Evolutionary conservation across 1,140 invertebrate genomes (phyloP), one percentile per base, ranked within the genome.

Genomic region (Druon quercuslanigerum): DNA sequence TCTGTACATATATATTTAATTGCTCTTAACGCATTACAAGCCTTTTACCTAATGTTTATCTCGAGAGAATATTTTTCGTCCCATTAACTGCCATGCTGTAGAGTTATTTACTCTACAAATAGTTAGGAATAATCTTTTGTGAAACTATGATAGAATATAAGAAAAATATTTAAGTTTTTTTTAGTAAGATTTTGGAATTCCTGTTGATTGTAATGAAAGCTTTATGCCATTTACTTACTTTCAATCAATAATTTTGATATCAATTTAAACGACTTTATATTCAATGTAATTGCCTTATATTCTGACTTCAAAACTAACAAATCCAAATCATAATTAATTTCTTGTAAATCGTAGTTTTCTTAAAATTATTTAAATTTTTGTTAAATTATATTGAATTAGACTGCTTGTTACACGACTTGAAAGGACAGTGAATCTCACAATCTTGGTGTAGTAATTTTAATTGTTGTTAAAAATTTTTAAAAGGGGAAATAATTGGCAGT

Each of bases 401-500:
- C 40, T 46, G 9, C 40, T 11, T 46, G 40, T 73, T 74, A 71
- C 76, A 74, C 73, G 75, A 51, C 57, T 75, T 71, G 79, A 75
- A 70, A 51, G 51, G 52, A 57, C 16, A 51, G 33, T 46, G 70
- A 74, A 76, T 71, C 57, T 25, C 8, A 54, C 19, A 17, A 54
- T 54, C 8, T 74, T 83, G 78, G 75, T 77, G 74, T 77, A 81
- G 81, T 74, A 77, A 78, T 56, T 71, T 66, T 83, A 77, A 74
- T 79, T 77, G 72, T 52, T 77, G 74, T 74, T 56, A 72, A 76
- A 54, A 13, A 54, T 66, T 56, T 51, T 50, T 60, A 73, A 79
- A 81, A 83, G 78, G 81, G 81, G 79, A 83, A 66, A 84, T 79
- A 80, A 57, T 78, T 85, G 84, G 80, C 82, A 86, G 84, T 87